These are phyloP conservation scores for Drosophila insularis DNA, from an alignment of 1,140 invertebrate genomes.

Conservation along the genomic window DNA sequence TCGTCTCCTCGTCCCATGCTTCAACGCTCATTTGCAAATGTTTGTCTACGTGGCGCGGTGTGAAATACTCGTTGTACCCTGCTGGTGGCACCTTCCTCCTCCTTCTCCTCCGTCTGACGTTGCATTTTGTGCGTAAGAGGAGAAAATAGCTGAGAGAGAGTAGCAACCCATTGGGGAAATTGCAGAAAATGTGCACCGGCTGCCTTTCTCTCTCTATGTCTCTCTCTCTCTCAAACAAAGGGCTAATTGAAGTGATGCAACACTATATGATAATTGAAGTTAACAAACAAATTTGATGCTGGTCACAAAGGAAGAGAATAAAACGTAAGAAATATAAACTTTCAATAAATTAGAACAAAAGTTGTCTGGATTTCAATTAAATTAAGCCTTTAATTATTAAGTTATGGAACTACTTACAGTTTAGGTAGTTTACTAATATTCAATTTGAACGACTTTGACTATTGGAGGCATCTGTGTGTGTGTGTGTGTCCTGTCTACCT, in stretches of 20 bases:
- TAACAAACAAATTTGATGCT: background rate
- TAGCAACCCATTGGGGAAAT: conserved; percentile 50
- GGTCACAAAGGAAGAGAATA: background rate
- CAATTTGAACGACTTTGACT: too few species aligned
- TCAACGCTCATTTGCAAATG: conserved; percentile 71
- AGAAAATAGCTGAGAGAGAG: background rate
- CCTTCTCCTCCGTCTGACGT: too few species aligned
- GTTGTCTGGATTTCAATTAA: too few species aligned
- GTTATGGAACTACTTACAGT: background rate
- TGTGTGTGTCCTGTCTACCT: background rate
- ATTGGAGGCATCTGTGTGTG: background rate
- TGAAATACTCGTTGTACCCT: conserved; percentile 22
- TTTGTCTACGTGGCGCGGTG: conserved; percentile 64
- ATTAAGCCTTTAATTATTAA: too few species aligned
- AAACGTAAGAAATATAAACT: background rate
- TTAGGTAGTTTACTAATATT: background rate
- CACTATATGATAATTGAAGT: background rate
- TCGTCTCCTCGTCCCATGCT: conserved; percentile 49
- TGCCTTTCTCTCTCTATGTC: too few species aligned
- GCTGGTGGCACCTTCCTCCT: too few species aligned
- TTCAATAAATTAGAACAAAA: too few species aligned
- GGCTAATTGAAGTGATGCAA: background rate
- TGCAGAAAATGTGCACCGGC: conserved; percentile 26
- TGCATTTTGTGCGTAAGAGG: conserved; percentile 3
- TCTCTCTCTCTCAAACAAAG: background rate